Evolutionary conservation across 2,113 vertebrate species (phyloP).

Genomic region (Pedetes capensis): DNA sequence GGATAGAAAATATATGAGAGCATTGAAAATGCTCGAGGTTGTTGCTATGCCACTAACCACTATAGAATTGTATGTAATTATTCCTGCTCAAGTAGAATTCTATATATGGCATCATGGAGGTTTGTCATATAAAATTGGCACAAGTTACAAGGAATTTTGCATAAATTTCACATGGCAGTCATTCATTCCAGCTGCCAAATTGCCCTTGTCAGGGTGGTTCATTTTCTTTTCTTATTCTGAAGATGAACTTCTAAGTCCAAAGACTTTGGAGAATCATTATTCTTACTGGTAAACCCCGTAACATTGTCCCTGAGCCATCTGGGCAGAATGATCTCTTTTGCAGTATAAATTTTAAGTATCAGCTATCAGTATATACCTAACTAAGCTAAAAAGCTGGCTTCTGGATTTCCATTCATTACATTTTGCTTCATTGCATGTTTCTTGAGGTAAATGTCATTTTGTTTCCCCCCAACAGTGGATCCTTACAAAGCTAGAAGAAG

Average conservation of each 20-base stretch:
- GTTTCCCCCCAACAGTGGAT: conserved; percentile 90
- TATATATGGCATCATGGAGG: background rate
- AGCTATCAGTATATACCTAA: background rate
- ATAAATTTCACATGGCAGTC: background rate
- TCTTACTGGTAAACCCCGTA: background rate
- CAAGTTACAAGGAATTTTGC: background rate
- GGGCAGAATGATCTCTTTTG: background rate
- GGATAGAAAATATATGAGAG: conserved; percentile 22
- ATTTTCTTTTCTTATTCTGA: conserved; percentile 49
- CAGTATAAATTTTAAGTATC: background rate
- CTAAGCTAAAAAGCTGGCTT: background rate
- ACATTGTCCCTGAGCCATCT: background rate
- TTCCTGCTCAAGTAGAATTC: background rate
- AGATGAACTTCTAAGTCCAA: background rate
- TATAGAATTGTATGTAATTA: background rate
- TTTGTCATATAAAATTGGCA: background rate
- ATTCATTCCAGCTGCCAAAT: background rate
- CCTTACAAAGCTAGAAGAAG: conserved; percentile 93
- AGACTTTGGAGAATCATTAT: background rate
- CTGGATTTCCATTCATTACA: background rate
- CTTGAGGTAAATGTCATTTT: conserved; percentile 37
- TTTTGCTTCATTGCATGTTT: conserved; percentile 48
- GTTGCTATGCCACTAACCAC: background rate
- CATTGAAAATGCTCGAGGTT: background rate
- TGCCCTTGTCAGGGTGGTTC: background rate